A percentile compares a stretch with the other conserved stretches of the same genome.
Evolutionary conservation across 2,888 invertebrate species (phyloP).

Genomic region (Quadroppia sp.): DNA sequence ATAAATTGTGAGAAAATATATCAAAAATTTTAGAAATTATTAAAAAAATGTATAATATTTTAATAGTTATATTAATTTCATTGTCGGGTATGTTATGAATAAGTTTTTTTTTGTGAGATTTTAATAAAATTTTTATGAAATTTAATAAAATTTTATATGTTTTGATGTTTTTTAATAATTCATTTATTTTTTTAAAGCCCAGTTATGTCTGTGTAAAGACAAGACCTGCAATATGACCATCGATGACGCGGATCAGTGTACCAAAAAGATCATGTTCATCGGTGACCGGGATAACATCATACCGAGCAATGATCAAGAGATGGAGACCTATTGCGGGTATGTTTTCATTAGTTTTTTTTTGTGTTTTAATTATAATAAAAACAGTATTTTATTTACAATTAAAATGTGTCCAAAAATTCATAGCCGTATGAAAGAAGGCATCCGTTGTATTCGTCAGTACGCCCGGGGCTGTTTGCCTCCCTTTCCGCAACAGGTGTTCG

Average conservation of each 20-base stretch:
- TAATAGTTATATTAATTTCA: too few relatives aligned
- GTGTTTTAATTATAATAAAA: background rate
- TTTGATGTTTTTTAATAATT: background rate
- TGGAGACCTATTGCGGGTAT: constrained; percentile 35
- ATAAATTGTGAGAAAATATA: too few relatives aligned
- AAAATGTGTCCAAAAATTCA: background rate
- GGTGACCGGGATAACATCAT: constrained; percentile 35
- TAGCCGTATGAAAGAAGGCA: constrained; percentile 27
- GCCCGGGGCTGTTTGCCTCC: constrained; percentile 18
- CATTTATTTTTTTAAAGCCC: background rate
- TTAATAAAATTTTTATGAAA: too few relatives aligned
- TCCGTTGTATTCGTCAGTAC: constrained; percentile 26
- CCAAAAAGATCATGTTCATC: constrained; percentile 9
- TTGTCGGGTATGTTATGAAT: too few relatives aligned
- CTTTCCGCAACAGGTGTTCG: constrained; percentile 26
- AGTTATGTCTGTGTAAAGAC: background rate
- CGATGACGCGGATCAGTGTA: constrained; percentile 21
- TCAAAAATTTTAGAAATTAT: too few relatives aligned
- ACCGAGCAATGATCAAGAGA: constrained; percentile 27
- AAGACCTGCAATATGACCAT: constrained; percentile 18
- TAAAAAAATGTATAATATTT: too few relatives aligned
- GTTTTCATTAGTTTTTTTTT: background rate
- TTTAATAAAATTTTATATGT: background rate
- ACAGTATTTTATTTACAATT: background rate
- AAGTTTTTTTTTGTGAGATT: too few relatives aligned